Base-by-base conservation (phyloP, 35 echinoderm and acorn worm genomes). In the Diadema setosum region DNA sequence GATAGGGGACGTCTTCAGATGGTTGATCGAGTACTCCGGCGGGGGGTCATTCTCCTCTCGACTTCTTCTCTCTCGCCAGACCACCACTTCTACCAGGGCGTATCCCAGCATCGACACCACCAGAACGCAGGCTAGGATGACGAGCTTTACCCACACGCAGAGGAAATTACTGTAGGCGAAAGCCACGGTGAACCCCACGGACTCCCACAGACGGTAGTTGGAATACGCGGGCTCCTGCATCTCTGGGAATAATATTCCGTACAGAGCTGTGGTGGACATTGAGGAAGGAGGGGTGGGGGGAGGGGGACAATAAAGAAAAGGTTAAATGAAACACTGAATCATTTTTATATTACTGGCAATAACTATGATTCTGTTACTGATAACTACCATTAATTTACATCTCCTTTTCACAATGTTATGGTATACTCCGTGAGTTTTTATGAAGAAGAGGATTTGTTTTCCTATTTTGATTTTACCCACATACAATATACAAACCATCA, bases 101-200 rank as follows among this genome's bases (percentile, higher is more conserved):
- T 97, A 97, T 14, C 76, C 75, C 5, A 52, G 64, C n/a, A 92
- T 80, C 11, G 85, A 92, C 11, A 95, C 32, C 3, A 40, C 92
- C 0, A 99, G 83, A 0, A 92, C 35, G 6, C 43, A 61, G 20
- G 82, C 63, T 15, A 99, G 48, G 46, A 99, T 94, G 3, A 82
- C 81, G 3, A 99, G 89, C 67, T 99, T 99, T 4, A 88, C 87
- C 89, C 84, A 99, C 0, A 99, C 96, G 63, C 96, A 99, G 1
- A 99, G 83, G 82, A 83, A 99, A 65, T 94, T 94, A 83, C 92
- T 95, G 84, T 99, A 99, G 45, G 92, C 96, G 70, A 99, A 99
- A 18, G 96, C 82, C 12, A 83, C 67, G 2, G 92, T 44, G 30
- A 94, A 99, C 3, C 96, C 96, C 39, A 99, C 9, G 0, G 92